Evolutionary conservation across 2,797 vertebrate species (phyloP).

Genomic region (Phalloptychus januarius): DNA sequence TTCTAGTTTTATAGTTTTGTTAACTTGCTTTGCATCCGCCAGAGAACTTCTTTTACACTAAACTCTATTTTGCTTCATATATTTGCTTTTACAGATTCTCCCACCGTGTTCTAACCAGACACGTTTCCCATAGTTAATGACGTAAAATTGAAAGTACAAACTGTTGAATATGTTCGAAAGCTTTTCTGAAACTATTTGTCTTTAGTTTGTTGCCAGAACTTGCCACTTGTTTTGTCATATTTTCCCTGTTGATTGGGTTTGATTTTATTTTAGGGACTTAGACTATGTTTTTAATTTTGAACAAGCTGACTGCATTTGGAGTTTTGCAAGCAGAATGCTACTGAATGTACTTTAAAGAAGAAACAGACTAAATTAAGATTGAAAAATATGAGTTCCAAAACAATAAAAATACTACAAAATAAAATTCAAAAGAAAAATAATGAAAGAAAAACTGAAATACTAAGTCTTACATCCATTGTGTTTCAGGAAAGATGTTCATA

Average conservation of each 20-base stretch:
- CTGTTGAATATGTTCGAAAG: neutral
- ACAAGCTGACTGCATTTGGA: neutral
- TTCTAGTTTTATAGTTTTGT: neutral
- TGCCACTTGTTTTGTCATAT: neutral
- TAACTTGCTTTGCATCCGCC: neutral
- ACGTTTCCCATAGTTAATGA: neutral
- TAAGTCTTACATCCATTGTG: neutral
- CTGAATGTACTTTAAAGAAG: neutral
- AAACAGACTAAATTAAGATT: neutral
- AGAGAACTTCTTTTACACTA: neutral
- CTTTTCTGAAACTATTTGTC: neutral
- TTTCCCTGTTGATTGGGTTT: neutral
- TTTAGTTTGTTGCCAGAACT: neutral
- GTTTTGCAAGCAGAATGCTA: neutral
- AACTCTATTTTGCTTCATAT: neutral
- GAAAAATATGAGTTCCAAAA: neutral
- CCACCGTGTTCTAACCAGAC: neutral
- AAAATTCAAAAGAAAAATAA: no score
- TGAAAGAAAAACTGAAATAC: neutral
- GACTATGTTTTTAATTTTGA: neutral
- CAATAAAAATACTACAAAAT: no score
- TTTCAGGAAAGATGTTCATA: neutral
- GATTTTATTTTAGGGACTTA: constrained; percentile 27
- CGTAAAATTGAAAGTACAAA: neutral
- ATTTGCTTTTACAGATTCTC: neutral